A percentile compares a stretch with the other conserved stretches of the same genome.
These are phyloP conservation scores for Piaya cayana DNA, from an alignment of 2,113 vertebrate species.

Conservation along the genomic window DNA sequence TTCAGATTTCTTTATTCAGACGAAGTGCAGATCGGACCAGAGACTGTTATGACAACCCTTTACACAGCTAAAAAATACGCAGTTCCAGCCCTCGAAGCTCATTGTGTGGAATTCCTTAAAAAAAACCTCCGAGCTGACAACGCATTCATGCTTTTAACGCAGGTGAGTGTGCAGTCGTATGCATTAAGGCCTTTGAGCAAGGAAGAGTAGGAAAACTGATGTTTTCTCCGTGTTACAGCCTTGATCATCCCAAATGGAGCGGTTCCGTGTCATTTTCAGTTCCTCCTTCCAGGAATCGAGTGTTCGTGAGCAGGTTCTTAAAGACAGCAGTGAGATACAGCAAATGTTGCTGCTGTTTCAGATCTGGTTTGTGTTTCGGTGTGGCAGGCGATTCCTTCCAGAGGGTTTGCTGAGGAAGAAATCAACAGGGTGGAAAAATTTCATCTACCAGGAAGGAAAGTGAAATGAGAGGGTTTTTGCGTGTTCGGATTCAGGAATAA, in stretches of 20 bases:
- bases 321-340: background rate
- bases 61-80: conserved; percentile 98
- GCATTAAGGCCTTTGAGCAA: background rate
- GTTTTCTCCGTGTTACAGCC: background rate
- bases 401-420: background rate
- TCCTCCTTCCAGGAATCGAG: background rate
- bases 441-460: background rate
- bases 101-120: conserved; percentile 97
- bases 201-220: background rate
- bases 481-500: background rate
- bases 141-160: conserved; percentile 95
- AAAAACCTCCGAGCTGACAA: conserved; percentile 97
- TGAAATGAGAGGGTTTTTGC: background rate
- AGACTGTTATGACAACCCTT: conserved; percentile 97
- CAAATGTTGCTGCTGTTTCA: background rate
- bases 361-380: background rate
- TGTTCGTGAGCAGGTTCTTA: background rate
- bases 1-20: conserved; percentile 96
- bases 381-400: background rate
- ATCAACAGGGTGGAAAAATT: background rate
- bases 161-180: conserved; percentile 73
- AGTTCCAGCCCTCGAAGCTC: conserved; percentile 93
- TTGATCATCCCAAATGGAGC: background rate
- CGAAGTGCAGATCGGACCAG: conserved; percentile 95
- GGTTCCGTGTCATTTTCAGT: background rate